Evolutionary conservation across 2,888 invertebrate species (phyloP).

Genomic region (Watsonalla binaria): DNA sequence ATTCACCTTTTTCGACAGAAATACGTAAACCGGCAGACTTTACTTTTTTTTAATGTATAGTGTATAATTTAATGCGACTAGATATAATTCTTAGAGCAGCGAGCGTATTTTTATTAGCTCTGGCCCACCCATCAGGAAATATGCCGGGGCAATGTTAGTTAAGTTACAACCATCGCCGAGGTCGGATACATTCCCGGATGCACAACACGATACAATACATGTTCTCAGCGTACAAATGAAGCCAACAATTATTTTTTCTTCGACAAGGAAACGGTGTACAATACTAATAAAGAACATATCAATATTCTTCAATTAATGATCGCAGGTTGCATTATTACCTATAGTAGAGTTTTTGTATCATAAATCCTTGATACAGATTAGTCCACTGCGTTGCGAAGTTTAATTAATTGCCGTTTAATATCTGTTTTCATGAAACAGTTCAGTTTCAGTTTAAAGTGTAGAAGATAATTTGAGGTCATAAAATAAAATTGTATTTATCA

Average conservation of each 20-base stretch:
- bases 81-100: background rate
- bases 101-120: background rate
- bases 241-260: slow-evolving; percentile 1
- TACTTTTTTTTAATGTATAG: no score
- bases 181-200: slow-evolving; percentile 4
- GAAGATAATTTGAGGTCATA: no score
- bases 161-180: slow-evolving; percentile 1
- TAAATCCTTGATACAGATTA: background rate
- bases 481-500: no score
- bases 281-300: background rate
- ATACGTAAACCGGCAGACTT: no score
- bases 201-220: background rate
- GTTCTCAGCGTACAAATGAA: background rate
- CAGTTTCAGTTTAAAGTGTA: no score
- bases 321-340: background rate
- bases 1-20: no score
- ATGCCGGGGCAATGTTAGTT: background rate
- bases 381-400: background rate
- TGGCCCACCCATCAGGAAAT: background rate
- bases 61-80: background rate
- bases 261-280: background rate
- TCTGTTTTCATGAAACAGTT: background rate
- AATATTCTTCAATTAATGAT: background rate
- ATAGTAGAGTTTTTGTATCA: background rate
- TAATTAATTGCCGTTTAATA: background rate